Percentiles rank a stretch among this genome's conserved stretches.
phyloP scores from a whole-genome alignment of 2,888 invertebrate genomes.

The Drosophila meridiana region DNA sequence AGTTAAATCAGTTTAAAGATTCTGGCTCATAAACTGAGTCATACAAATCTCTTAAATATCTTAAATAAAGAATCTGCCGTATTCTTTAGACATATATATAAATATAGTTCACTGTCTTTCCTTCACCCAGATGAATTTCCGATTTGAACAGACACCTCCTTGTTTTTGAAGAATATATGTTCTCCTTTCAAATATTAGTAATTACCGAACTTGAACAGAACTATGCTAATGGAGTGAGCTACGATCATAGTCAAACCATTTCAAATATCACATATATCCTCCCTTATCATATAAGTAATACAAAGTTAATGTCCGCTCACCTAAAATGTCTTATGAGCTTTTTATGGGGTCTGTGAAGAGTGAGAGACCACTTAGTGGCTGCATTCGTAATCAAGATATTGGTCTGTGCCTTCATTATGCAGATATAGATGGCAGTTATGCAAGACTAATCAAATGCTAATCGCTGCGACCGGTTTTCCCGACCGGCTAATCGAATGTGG shows the following conservation, averaged over 20 bases:
- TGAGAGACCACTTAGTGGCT: slow-evolving; percentile 26
- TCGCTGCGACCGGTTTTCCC: slow-evolving; percentile 67
- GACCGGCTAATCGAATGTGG: slow-evolving; percentile 50
- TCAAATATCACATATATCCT: not conserved
- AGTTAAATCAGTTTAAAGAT: not conserved
- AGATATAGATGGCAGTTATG: slow-evolving; percentile 39
- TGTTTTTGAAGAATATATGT: not conserved
- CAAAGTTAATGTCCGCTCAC: not conserved
- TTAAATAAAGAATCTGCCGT: not conserved
- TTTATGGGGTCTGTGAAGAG: slow-evolving; percentile 8
- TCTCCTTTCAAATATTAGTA: not conserved
- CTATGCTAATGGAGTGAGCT: not conserved
- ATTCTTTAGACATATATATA: not conserved
- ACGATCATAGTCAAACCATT: not conserved
- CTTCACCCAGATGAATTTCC: no score
- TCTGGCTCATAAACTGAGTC: not conserved
- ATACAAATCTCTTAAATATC: not conserved
- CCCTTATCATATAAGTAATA: not conserved
- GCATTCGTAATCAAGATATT: slow-evolving; percentile 42
- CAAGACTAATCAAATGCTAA: slow-evolving; percentile 71
- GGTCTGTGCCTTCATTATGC: slow-evolving; percentile 28
- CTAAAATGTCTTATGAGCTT: not conserved
- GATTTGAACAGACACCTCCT: not conserved
- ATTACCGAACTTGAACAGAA: not conserved
- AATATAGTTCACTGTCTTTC: not conserved